Conservation (phyloP, 2,113 vertebrate species). For the Pao palembangensis region DNA sequence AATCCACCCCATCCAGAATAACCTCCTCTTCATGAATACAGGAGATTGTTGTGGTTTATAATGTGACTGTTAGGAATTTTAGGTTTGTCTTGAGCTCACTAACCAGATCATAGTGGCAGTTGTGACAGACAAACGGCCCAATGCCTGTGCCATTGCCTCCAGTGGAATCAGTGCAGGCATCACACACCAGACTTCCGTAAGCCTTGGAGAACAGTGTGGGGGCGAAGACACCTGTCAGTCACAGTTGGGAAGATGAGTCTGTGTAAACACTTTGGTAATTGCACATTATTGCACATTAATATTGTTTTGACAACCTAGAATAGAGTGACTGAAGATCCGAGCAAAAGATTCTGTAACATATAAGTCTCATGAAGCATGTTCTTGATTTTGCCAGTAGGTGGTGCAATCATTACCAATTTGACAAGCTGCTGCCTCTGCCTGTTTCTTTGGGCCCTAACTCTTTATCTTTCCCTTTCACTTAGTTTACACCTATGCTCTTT, state of each 20-base stretch:
- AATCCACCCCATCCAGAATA: too few species aligned
- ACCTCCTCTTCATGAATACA: too few species aligned
- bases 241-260: conserved; percentile 4
- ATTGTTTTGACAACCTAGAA: background rate
- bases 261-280: background rate
- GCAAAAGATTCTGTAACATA: background rate
- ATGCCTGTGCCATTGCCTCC: conserved; percentile 61
- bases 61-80: background rate
- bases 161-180: conserved; percentile 76
- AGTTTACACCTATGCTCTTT: too few species aligned
- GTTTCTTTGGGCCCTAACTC: too few species aligned
- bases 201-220: conserved; percentile 88
- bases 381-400: too few species aligned
- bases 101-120: conserved; percentile 85
- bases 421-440: background rate
- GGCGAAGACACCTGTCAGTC: conserved; percentile 81
- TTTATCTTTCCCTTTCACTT: too few species aligned
- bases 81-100: conserved; percentile 19
- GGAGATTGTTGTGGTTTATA: background rate
- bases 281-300: background rate
- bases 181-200: conserved; percentile 84
- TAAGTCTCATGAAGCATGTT: background rate
- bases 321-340: background rate
- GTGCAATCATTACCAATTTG: too few species aligned
- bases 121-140: conserved; percentile 78